Conservation (phyloP, 2,888 invertebrate species). For the Mesoligia furuncula region DNA sequence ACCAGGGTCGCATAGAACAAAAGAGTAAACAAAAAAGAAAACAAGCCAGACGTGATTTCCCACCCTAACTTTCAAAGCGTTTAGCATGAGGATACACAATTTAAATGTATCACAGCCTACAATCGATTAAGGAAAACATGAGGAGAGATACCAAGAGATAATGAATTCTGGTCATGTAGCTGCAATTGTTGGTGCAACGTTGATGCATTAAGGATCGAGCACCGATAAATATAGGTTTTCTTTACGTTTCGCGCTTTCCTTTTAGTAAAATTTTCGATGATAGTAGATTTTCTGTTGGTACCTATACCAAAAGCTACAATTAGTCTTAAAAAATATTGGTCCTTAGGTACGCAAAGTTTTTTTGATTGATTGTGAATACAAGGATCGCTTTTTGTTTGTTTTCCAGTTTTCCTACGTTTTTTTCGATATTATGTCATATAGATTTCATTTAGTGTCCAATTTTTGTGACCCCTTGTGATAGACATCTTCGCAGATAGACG, state of each 20-base stretch:
- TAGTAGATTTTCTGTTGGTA: background rate
- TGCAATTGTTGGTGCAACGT: slow-evolving; percentile 48
- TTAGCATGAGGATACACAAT: slow-evolving; percentile 55
- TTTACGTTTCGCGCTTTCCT: background rate
- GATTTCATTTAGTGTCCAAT: background rate
- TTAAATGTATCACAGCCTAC: slow-evolving; percentile 57
- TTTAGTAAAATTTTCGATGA: background rate
- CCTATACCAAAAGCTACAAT: accelerated
- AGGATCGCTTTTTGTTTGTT: background rate
- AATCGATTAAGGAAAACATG: slow-evolving; percentile 60
- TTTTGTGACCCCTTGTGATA: background rate
- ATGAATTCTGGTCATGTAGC: slow-evolving; percentile 51
- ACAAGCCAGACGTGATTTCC: slow-evolving; percentile 10
- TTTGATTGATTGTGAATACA: background rate
- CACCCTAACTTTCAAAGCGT: slow-evolving; percentile 42
- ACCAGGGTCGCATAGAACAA: slow-evolving; percentile 30
- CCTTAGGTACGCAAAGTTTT: too few species aligned
- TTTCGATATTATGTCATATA: background rate
- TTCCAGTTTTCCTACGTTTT: background rate
- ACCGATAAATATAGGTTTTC: slow-evolving; percentile 27
- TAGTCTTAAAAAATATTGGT: too few species aligned
- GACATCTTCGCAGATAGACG: background rate
- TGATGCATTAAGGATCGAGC: slow-evolving; percentile 1
- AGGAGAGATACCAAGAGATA: slow-evolving; percentile 49
- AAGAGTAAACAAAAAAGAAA: slow-evolving; percentile 21